Percentiles rank a stretch among this genome's conserved stretches.
Evolutionary conservation across 2,888 invertebrate genomes (phyloP).

Genomic region (Cenopis cana): DNA sequence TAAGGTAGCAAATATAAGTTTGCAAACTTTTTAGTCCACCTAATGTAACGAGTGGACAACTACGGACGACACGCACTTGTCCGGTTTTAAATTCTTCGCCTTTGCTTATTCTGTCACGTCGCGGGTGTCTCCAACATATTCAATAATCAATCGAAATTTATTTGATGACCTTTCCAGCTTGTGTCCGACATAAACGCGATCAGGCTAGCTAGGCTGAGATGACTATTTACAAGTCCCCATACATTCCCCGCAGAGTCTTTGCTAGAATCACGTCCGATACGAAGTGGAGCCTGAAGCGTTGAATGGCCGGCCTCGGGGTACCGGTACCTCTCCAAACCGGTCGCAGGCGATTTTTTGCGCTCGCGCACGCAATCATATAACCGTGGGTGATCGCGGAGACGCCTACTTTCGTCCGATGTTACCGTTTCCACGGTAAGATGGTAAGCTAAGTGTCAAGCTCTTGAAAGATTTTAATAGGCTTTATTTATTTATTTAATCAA

Average conservation of each 20-base stretch:
- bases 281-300: conserved; percentile 21
- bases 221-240: no score
- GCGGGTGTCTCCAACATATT: no score
- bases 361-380: conserved; percentile 42
- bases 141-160: neutral
- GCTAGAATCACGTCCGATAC: conserved; percentile 5
- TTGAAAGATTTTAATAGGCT: neutral
- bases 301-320: conserved; percentile 42
- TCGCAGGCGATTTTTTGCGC: conserved; percentile 44
- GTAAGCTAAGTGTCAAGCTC: neutral
- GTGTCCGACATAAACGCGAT: no score
- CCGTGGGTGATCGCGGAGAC: conserved; percentile 41
- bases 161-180: no score
- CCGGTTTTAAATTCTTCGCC: no score
- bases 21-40: no score
- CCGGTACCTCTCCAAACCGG: conserved; percentile 45
- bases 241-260: neutral
- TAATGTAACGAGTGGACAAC: no score
- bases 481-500: no score
- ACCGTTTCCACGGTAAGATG: conserved; percentile 39
- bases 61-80: no score
- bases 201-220: no score
- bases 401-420: conserved; percentile 43
- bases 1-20: no score
- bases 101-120: no score